Percentiles rank a stretch among this genome's conserved stretches.
Conservation (phyloP, 2,797 vertebrate genomes). For the Lindbergichthys nudifrons region DNA sequence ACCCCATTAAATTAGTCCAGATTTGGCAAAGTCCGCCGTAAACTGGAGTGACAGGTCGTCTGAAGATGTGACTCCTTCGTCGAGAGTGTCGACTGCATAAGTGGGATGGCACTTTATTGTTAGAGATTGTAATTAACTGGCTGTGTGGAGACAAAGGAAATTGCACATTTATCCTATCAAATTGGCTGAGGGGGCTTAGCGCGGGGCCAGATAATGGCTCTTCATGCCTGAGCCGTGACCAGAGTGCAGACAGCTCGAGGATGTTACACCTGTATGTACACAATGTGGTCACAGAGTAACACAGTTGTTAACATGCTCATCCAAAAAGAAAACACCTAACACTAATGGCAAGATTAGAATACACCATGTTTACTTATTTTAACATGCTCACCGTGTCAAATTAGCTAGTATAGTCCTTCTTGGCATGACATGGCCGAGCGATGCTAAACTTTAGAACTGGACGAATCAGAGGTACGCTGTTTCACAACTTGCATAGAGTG, state of each 20-base stretch:
- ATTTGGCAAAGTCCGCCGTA: constrained; percentile 53
- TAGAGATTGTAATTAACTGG: constrained; percentile 81
- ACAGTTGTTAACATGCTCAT: constrained; percentile 19
- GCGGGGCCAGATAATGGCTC: constrained; percentile 73
- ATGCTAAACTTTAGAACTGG: not conserved
- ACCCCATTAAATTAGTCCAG: constrained; percentile 56
- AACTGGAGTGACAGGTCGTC: constrained; percentile 62
- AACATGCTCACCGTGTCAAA: constrained; percentile 3
- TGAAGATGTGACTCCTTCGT: constrained; percentile 67
- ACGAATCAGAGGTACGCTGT: not conserved
- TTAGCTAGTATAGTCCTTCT: constrained; percentile 21
- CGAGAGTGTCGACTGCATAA: constrained; percentile 66
- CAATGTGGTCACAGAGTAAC: constrained; percentile 14
- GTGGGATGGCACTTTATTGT: constrained; percentile 77
- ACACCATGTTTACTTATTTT: constrained; percentile 10
- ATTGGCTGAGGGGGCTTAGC: constrained; percentile 73
- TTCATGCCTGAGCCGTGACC: constrained; percentile 73
- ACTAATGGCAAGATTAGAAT: constrained; percentile 12
- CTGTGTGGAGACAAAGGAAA: constrained; percentile 81
- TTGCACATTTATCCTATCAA: constrained; percentile 85
- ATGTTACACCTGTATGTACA: constrained; percentile 46
- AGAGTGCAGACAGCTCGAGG: constrained; percentile 58
- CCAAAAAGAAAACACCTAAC: constrained; percentile 10
- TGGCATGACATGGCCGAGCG: not conserved
- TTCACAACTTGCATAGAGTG: too few species aligned